Percentiles rank a stretch among this genome's conserved stretches.
phyloP scores from a whole-genome alignment of 2,888 invertebrate genomes.

The Epinotia brunnichana region DNA sequence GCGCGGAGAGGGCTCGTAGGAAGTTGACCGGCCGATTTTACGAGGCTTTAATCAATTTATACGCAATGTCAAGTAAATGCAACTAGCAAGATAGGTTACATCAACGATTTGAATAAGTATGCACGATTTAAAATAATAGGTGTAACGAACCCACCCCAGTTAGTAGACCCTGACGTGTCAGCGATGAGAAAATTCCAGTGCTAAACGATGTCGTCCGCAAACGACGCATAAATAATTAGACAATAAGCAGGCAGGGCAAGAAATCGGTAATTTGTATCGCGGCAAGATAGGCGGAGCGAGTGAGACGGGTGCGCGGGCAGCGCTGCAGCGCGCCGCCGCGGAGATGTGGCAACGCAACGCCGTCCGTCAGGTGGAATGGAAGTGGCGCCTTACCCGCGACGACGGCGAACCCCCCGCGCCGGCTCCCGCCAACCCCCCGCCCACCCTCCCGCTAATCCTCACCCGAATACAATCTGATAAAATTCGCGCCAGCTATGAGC shows the following conservation, averaged over 20 bases:
- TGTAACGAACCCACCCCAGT: conserved; percentile 77
- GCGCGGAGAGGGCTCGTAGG: conserved; percentile 12
- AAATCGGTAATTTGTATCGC: conserved; percentile 82
- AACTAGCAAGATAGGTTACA: conserved; percentile 28
- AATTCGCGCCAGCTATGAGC: conserved; percentile 83
- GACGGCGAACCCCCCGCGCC: conserved; percentile 63
- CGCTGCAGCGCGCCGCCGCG: conserved; percentile 69
- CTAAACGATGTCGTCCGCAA: conserved; percentile 71
- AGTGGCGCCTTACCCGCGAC: conserved; percentile 71
- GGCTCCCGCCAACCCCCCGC: conserved; percentile 60
- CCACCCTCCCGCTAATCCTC: conserved; percentile 76
- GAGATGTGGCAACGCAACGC: conserved; percentile 81
- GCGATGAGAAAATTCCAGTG: conserved; percentile 73
- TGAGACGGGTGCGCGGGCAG: conserved; percentile 67
- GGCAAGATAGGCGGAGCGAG: conserved; percentile 78
- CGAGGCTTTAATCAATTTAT: conserved; percentile 15
- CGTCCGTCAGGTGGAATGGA: conserved; percentile 83
- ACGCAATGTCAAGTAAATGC: conserved; percentile 32
- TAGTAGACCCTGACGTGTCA: conserved; percentile 72
- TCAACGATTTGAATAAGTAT: conserved; percentile 37
- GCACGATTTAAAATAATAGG: conserved; percentile 51
- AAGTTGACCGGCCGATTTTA: conserved; percentile 18
- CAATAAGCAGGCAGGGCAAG: conserved; percentile 81
- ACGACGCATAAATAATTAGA: conserved; percentile 82
- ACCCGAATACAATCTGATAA: conserved; percentile 82